Evolutionary conservation across 2,888 invertebrate genomes (phyloP).

Genomic region (Eupithecia dodoneata): DNA sequence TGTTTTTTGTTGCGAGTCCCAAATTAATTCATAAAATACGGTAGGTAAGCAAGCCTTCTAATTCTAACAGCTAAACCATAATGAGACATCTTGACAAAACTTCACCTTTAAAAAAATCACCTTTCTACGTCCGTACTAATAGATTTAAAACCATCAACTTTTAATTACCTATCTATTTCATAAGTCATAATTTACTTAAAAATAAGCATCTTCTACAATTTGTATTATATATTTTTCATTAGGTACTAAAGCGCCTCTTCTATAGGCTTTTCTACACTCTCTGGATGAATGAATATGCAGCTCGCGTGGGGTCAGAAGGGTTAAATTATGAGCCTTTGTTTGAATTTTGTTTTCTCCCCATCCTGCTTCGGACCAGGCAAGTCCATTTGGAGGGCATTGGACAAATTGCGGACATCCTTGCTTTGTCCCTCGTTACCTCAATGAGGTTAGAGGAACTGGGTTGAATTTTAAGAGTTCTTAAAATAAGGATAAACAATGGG

Average conservation of each 20-base stretch:
- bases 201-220: too few relatives aligned
- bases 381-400: conserved; percentile 56
- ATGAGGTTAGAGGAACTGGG: conserved; percentile 27
- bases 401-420: conserved; percentile 60
- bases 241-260: neutral
- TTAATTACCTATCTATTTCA: too few relatives aligned
- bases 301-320: conserved; percentile 66
- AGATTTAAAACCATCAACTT: too few relatives aligned
- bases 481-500: conserved; percentile 19
- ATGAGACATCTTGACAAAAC: too few relatives aligned
- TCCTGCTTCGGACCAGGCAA: conserved; percentile 52
- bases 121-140: too few relatives aligned
- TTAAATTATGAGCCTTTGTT: conserved; percentile 71
- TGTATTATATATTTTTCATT: neutral
- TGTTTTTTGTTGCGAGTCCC: too few relatives aligned
- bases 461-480: conserved; percentile 28
- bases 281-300: conserved; percentile 57
- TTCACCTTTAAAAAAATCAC: too few relatives aligned
- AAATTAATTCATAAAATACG: too few relatives aligned
- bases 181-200: too few relatives aligned
- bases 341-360: conserved; percentile 69
- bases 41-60: too few relatives aligned
- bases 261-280: conserved; percentile 24
- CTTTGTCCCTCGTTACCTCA: conserved; percentile 53
- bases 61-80: too few relatives aligned